Evolutionary conservation across 2,888 invertebrate species (phyloP), one percentile per base, ranked within the genome.

Genomic region (Drosophila nigricruria): DNA sequence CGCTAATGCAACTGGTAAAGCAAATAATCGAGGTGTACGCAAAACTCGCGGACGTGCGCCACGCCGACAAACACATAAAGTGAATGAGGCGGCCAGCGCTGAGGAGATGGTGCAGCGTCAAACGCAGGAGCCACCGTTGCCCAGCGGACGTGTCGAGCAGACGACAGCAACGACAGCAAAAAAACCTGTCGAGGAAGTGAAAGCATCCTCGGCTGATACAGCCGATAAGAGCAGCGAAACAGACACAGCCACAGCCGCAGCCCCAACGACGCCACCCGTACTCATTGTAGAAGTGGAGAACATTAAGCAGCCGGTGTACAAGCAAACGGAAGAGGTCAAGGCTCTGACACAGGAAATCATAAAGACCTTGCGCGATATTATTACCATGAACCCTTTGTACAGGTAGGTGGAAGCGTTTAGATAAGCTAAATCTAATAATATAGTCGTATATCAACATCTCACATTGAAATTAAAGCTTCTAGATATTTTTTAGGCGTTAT

Each of bases 361-460:
- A 50, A 98, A 99, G 93, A 99, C 99, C 0, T 98, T 99, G 77
- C 94, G 98, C 61, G 99, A 99, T 93, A 98, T 99, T 68, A 98
- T 99, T 73, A 97, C 97, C 78, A 95, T 99, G 94, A 99, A 99
- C 95, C 98, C 99, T 0, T 93, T 99, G 67, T 99, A 99, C 92
- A 94, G 95, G 95, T 95, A 81, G 86, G 87, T 16, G 18, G 1
- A 5, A 27, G 56, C 14, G 3, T 25, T 36, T 8, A 5, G n/a
- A n/a, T 18, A 23, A 14, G 6, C 16, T 1, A 36, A n/a, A 27
- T 10, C 5, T n/a, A 5, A 32, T 43, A 43, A 32, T 54, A 20
- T 23, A 32, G 20, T 5, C 5, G 27, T 30, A 27, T 30, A 42
- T 25, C 5, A 34, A n/a, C 16, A 40, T 30, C 12, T 36, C 5